Evolutionary conservation across 2,113 vertebrate genomes (phyloP), one percentile per base, ranked within the genome.

Genomic region (Capra hircus): DNA sequence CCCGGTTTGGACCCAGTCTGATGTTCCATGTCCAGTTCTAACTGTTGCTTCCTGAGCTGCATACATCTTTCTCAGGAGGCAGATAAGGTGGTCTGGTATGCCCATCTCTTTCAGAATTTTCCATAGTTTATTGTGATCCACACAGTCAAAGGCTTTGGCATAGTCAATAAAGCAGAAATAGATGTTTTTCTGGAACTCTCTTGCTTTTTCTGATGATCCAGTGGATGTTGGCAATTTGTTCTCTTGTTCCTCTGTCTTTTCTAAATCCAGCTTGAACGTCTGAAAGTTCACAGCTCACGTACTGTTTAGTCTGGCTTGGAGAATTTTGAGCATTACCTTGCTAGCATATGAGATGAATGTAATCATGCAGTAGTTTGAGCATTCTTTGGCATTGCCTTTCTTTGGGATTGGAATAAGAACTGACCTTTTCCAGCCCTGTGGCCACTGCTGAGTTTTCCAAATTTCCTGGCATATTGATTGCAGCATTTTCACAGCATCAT

Each of bases 361-460:
- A 6, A 36, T 36, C 2, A 1, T 71, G n/a, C 0, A 0, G n/a
- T 36, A 71, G 17, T 71, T 36, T 71, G 64, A 71, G n/a, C 17
- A 71, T 11, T 71, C n/a, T 36, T 36, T 71, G 64, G 64, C 64
- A 71, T 71, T 71, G n/a, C n/a, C n/a, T 21, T 71, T 71, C 64
- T 71, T 71, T 23, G n/a, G n/a, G 64, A 71, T 23, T 71, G 64
- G 17, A 71, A 71, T 71, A 2, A 71, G 4, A 21, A 71, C 4
- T 71, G 64, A 71, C 4, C 33, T 71, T 71, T 71, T 36, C n/a
- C n/a, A 6, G 19, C 11, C 64, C n/a, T 36, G n/a, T 71, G n/a
- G 64, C 64, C 64, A 71, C 19, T 71, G 9, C n/a, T 36, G n/a
- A 71, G n/a, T 36, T 71, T 36, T 36, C 64, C n/a, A 71, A 71